phyloP scores from a whole-genome alignment of 2,797 vertebrate species.

The Mus minutoides region DNA sequence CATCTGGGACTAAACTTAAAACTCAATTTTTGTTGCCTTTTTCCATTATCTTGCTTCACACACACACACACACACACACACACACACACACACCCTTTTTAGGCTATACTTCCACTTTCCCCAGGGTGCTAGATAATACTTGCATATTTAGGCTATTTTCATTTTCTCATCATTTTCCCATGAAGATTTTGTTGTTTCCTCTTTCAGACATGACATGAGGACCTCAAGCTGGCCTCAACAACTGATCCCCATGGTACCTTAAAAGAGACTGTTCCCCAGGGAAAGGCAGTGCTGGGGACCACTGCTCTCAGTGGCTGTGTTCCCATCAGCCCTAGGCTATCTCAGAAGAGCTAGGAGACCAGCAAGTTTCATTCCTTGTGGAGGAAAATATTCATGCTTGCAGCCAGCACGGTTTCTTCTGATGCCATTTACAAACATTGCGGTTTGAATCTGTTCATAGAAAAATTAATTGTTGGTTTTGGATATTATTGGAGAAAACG shows the following conservation, averaged over 20 bases:
- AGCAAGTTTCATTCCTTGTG: neutral
- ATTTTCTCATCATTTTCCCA: constrained; percentile 70
- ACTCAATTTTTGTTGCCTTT: neutral
- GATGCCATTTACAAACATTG: constrained; percentile 34
- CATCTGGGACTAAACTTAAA: neutral
- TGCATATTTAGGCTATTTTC: constrained; percentile 65
- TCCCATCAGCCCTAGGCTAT: constrained; percentile 10
- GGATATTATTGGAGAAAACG: constrained; percentile 34
- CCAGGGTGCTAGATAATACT: constrained; percentile 65
- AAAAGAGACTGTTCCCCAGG: constrained; percentile 50
- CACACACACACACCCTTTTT: neutral
- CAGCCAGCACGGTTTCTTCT: neutral
- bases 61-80: neutral
- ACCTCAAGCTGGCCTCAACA: constrained; percentile 37
- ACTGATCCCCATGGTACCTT: constrained; percentile 65
- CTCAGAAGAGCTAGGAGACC: neutral
- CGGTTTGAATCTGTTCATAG: constrained; percentile 24
- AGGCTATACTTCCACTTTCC: constrained; percentile 60
- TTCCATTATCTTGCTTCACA: neutral
- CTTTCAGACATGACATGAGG: constrained; percentile 63
- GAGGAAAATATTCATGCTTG: constrained; percentile 29
- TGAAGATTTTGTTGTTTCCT: constrained; percentile 72
- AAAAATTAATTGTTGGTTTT: constrained; percentile 41
- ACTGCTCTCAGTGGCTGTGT: neutral
- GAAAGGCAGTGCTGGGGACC: neutral